Evolutionary conservation across 2,888 invertebrate genomes (phyloP), one percentile per base, ranked within the genome.

Genomic region (Biston betularia): DNA sequence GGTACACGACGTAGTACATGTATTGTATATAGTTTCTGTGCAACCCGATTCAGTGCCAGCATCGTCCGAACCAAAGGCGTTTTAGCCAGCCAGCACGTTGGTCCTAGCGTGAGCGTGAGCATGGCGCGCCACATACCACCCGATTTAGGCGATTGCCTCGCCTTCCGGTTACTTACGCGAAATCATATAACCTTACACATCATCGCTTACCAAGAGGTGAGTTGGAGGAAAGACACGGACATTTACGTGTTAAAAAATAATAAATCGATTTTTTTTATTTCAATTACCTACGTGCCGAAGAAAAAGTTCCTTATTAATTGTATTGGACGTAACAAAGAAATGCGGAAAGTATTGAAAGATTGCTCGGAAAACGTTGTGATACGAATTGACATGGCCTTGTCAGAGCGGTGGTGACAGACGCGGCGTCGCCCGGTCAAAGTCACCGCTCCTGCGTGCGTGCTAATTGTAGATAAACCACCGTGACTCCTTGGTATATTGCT

Each of bases 351-450:
- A 73, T 33, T 38, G 67, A 73, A 77, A 70, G 66, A 63, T 68
- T 66, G 73, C 48, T 64, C 61, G 75, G 79, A 78, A 79, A 79
- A 73, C 80, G 81, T n/a, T 78, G 79, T 80, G 75, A 73, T 77
- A 75, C 78, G 70, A 82, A 83, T 81, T 74, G 80, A 77, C 76
- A 70, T 76, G 84, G 74, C 89, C 88, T 89, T 83, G 88, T 77
- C 78, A 34, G 83, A 83, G 86, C 83, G 74, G 65, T 74, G 63
- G 52, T 72, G 77, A 74, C 73, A 77, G 79, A 74, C 75, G 69
- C 75, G 69, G 74, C 74, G 80, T 72, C 81, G 74, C 70, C 69
- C 84, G 86, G 87, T 88, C 89, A 88, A 86, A 86, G 89, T 87
- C 89, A 87, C 79, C 83, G 87, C 81, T 53, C 71, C 69, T 70